These are phyloP conservation scores for Eupithecia tripunctaria DNA, from an alignment of 2,888 invertebrate species.

Conservation along the genomic window DNA sequence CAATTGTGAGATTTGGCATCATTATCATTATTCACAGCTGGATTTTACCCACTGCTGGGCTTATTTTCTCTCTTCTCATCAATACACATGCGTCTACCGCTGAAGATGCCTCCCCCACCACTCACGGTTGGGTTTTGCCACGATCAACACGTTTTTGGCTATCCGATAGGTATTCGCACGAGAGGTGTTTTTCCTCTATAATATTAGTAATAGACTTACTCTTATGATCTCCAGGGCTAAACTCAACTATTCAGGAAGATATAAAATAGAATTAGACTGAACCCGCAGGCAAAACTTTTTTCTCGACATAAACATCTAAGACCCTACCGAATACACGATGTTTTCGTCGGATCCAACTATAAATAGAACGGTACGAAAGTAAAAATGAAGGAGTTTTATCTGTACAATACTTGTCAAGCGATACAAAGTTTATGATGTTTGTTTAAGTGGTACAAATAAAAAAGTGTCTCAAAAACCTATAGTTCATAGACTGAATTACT, in stretches of 20 bases:
- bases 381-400: not conserved
- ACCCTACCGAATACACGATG: constrained; percentile 5
- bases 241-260: constrained; percentile 19
- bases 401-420: not conserved
- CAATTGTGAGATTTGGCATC: too few species aligned
- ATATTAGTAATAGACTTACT: too few species aligned
- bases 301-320: constrained; percentile 50
- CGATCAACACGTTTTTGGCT: too few species aligned
- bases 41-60: too few species aligned
- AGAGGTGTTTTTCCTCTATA: too few species aligned
- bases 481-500: not conserved
- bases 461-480: not conserved
- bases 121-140: too few species aligned
- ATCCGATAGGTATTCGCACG: too few species aligned
- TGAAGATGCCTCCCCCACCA: too few species aligned
- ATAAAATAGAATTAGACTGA: constrained; percentile 26
- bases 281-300: constrained; percentile 28
- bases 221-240: not conserved
- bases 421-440: not conserved
- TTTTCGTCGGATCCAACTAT: not conserved
- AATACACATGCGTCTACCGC: too few species aligned
- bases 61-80: too few species aligned
- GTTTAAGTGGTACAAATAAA: not conserved
- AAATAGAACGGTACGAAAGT: not conserved
- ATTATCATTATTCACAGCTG: too few species aligned